Conservation (phyloP, 1,140 invertebrate species). For the Bombyx mandarina region DNA sequence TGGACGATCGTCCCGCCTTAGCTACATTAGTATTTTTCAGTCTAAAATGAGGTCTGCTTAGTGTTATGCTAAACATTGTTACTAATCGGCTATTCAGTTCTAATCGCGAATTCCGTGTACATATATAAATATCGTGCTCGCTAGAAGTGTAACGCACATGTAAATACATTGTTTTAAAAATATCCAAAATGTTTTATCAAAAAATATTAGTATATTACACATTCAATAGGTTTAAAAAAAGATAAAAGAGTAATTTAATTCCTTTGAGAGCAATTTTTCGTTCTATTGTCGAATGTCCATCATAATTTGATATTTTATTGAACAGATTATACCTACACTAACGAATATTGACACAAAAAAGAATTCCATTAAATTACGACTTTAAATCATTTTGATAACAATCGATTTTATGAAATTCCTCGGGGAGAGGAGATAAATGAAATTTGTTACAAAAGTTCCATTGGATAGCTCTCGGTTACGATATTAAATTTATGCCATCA, state of each 20-base stretch:
- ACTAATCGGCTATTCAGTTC: too few relatives aligned
- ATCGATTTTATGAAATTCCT: constrained; percentile 63
- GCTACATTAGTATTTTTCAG: too few relatives aligned
- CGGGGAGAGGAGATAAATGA: constrained; percentile 55
- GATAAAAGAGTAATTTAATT: background rate
- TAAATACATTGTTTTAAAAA: too few relatives aligned
- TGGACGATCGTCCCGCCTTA: too few relatives aligned
- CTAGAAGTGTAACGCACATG: too few relatives aligned
- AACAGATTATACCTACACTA: constrained; percentile 1
- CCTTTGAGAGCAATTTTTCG: background rate
- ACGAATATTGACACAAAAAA: constrained; percentile 23
- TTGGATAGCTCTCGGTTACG: constrained; percentile 46
- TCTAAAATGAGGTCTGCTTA: too few relatives aligned
- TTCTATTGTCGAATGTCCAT: constrained; percentile 7
- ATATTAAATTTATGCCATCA: constrained; percentile 65
- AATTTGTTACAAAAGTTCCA: constrained; percentile 65
- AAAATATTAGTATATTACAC: too few relatives aligned
- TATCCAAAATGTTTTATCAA: too few relatives aligned
- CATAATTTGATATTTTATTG: constrained; percentile 7
- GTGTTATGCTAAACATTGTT: too few relatives aligned
- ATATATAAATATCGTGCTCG: too few relatives aligned
- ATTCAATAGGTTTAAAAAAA: too few relatives aligned
- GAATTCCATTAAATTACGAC: constrained; percentile 34
- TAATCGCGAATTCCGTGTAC: too few relatives aligned
- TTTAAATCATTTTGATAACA: constrained; percentile 61